Conservation (phyloP, 2,888 invertebrate species). For the Oscheius sp. region DNA sequence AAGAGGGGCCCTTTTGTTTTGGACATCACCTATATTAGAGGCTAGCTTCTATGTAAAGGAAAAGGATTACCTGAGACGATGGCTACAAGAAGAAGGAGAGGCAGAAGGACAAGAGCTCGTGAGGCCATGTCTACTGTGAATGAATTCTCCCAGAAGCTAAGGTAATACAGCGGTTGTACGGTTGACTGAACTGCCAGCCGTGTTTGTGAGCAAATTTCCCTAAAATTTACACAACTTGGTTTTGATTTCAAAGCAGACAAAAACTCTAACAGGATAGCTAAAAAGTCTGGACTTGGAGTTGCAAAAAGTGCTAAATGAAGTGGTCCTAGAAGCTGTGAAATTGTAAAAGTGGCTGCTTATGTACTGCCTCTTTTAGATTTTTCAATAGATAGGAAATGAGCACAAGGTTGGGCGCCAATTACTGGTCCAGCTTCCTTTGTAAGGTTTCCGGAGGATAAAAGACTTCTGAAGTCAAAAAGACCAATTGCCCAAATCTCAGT, state of each 20-base stretch:
- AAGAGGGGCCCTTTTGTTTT: constrained; percentile 46
- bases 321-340: neutral
- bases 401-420: constrained; percentile 15
- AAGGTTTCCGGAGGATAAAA: constrained; percentile 18
- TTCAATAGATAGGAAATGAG: constrained; percentile 25
- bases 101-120: neutral
- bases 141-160: constrained; percentile 1
- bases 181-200: constrained; percentile 23
- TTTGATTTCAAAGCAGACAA: neutral
- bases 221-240: neutral
- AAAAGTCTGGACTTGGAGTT: too few relatives aligned
- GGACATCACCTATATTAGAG: constrained; percentile 13
- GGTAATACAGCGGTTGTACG: constrained; percentile 26
- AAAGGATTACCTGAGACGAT: neutral
- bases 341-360: constrained; percentile 10
- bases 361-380: constrained; percentile 5
- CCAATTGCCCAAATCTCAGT: constrained; percentile 12
- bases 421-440: constrained; percentile 21
- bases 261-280: too few relatives aligned
- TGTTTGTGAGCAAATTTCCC: constrained; percentile 10
- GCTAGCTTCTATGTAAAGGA: neutral
- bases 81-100: neutral
- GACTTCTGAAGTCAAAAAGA: constrained; percentile 20
- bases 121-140: constrained; percentile 15
- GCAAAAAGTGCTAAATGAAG: too few relatives aligned